Base-by-base conservation (phyloP, 1,140 invertebrate genomes). In the Pogonus chalceus region DNA sequence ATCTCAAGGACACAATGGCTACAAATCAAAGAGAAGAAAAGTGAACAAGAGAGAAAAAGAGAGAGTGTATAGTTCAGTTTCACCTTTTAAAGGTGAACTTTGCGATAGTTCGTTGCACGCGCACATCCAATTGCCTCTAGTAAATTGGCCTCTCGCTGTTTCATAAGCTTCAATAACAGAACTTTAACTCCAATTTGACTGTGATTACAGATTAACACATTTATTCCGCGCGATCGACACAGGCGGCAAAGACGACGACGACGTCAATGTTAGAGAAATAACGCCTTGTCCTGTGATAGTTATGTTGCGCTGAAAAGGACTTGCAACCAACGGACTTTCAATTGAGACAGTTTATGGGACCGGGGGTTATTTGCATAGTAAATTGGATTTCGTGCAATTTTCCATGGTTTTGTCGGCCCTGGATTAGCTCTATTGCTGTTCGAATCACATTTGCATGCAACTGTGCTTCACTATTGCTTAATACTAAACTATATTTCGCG, bases 361-460 rank as follows among this genome's bases (percentile, higher is more conserved):
- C 26, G 3, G 37, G 50, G 52, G 55, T 26, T 51, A 62, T 62
- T 62, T 61, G 61, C 61, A 62, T 62, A 61, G 58, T 62, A 62
- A 60, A 62, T 62, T 62, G 61, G 59, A 62, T 61, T 57, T 51
- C 48, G 58, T 59, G 55, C 61, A 62, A 62, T 62, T 62, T 62
- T 62, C 61, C 59, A 56, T 56, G 57, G 54, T 56, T 59, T 61
- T 61, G 58, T 59, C 59, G 56, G 59, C 59, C 59, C 54, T 39
- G 31, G 56, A 43, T 43, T 43, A 43, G 37, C 37, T 16, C 37
- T 43, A 43, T 43, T 43, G 37, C 37, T 14, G 7, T 4, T 4
- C 26, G 26, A 31, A 31, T 31, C 4, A 14, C 4, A 31, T 31
- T 31, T 31, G 26, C 26, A 31, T 31, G 26, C 26, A 14, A 31